Evolutionary conservation across 2,113 vertebrate species (phyloP).

Genomic region (Cavia aperea): DNA sequence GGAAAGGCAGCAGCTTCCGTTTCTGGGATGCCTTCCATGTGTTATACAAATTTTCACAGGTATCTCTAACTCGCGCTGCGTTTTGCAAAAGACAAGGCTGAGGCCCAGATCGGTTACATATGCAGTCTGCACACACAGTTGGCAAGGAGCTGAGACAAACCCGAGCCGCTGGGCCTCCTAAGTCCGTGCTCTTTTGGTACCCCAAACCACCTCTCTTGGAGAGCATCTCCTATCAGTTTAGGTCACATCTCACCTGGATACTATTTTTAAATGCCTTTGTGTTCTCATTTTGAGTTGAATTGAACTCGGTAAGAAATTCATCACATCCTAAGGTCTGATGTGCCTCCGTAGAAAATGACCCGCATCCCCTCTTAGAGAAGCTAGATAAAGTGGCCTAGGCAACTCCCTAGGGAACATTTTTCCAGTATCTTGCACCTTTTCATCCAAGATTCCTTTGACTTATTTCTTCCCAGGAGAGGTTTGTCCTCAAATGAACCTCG

Average conservation of each 20-base stretch:
- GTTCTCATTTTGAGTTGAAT: neutral
- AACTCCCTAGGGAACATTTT: neutral
- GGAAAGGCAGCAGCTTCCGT: neutral
- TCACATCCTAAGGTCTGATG: neutral
- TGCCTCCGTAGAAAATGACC: slow-evolving; percentile 36
- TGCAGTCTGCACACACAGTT: neutral
- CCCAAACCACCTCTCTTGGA: neutral
- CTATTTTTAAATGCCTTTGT: neutral
- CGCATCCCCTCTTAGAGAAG: slow-evolving; percentile 5
- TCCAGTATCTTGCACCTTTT: neutral
- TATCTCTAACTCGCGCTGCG: neutral
- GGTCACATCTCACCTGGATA: neutral
- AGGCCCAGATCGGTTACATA: neutral
- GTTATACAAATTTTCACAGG: neutral
- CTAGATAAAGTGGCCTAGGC: neutral
- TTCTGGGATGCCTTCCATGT: neutral
- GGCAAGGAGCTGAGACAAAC: neutral
- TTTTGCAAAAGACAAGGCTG: neutral
- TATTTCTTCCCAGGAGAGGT: slow-evolving; percentile 44
- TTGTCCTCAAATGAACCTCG: slow-evolving; percentile 53
- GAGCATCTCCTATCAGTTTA: neutral
- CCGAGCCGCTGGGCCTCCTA: neutral
- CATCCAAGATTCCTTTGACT: slow-evolving; percentile 26
- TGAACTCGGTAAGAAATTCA: neutral
- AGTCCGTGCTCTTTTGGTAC: accelerated